Evolutionary conservation across 2,888 invertebrate genomes (phyloP), one percentile per base, ranked within the genome.

Genomic region (Agrochola lychnidis): DNA sequence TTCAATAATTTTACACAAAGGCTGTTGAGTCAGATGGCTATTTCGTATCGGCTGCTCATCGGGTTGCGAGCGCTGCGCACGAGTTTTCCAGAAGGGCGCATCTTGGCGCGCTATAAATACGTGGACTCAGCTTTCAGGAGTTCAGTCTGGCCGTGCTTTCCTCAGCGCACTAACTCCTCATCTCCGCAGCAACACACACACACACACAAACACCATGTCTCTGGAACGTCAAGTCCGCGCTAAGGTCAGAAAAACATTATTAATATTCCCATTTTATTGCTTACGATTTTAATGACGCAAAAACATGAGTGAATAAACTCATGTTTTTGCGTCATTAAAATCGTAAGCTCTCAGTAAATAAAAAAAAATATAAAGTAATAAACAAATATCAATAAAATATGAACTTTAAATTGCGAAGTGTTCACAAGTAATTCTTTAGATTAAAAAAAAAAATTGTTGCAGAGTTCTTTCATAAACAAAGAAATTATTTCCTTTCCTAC

Each of bases 191-290:
- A 75, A 90, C 87, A 92, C 90, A 91, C 87, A 91, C 88, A 91
- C 90, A 91, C 90, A 59, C 83, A 86, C 91, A 92, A 91, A 93
- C 92, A 94, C 97, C 94, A 99, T 99, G 99, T 98, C 99, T 98
- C 97, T 99, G 96, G 98, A 99, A 98, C 98, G 99, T 97, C 98
- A 98, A 97, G 98, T 99, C 97, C 98, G 98, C 95, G 98, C 98
- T 94, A 99, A 99, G 98, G 98, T 99, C 95, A 97, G 97, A 83
- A 84, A 68, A 64, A 69, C 25, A 59, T 73, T 62, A 66, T 67
- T 22, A 70, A 78, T 77, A 79, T 74, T 64, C 14, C 9, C n/a
- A 73, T 74, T 80, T 57, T 14, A 62, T 45, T n/a, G n/a, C n/a
- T n/a, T n/a, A n/a, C n/a, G n/a, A n/a, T n/a, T n/a, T n/a, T n/a